Conservation (phyloP, 2,888 invertebrate genomes). For the Pyrrhia umbra region DNA sequence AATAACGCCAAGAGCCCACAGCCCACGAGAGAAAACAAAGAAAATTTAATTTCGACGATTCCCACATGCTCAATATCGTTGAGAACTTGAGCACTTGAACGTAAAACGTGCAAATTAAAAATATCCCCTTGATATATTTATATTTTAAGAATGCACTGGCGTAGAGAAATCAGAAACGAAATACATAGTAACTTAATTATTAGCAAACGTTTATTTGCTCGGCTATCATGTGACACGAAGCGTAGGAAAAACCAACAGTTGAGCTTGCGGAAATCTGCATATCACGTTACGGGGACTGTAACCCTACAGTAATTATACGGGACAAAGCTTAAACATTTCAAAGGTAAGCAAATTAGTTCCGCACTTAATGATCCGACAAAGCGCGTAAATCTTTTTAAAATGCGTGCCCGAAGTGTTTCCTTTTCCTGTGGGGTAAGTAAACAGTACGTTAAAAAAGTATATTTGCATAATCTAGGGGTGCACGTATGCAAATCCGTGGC, state of each 20-base stretch:
- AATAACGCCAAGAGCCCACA: conserved; percentile 87
- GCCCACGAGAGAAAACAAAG: conserved; percentile 87
- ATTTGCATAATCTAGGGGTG: conserved; percentile 87
- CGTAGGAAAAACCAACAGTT: conserved; percentile 75
- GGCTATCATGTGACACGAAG: conserved; percentile 42
- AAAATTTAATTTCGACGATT: conserved; percentile 90
- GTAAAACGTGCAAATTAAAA: conserved; percentile 79
- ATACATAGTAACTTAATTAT: conserved; percentile 28
- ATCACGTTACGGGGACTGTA: conserved; percentile 84
- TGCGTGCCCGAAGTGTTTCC: conserved; percentile 86
- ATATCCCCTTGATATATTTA: conserved; percentile 35
- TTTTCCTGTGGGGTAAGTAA: conserved; percentile 82
- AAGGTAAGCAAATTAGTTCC: conserved; percentile 91
- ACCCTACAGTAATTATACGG: conserved; percentile 85
- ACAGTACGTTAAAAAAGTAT: conserved; percentile 86
- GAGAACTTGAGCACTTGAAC: conserved; percentile 81
- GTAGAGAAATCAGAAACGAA: conserved; percentile 18
- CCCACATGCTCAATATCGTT: conserved; percentile 89
- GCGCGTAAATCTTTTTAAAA: conserved; percentile 90
- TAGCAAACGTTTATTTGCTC: conserved; percentile 37
- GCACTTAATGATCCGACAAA: conserved; percentile 90
- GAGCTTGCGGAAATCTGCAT: conserved; percentile 80
- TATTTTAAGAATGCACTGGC: conserved; percentile 15
- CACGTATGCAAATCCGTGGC: conserved; percentile 87
- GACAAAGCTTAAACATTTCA: conserved; percentile 89